A percentile compares a stretch with the other conserved stretches of the same genome.
Evolutionary conservation across 2,797 vertebrate species (phyloP).

Genomic region (Darevskia nairensis): DNA sequence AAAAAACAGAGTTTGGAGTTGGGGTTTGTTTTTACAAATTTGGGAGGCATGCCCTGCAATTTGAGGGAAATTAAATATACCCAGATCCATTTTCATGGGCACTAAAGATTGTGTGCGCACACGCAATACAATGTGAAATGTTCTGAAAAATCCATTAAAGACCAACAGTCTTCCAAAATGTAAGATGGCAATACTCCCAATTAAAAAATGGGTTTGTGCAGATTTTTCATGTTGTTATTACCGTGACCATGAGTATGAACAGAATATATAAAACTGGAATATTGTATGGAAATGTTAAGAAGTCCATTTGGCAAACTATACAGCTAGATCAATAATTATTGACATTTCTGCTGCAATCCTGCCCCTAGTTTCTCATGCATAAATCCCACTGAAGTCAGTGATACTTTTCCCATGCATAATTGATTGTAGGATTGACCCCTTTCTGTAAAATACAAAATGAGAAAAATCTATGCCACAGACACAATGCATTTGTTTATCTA

Average conservation of each 20-base stretch:
- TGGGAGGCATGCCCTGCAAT: neutral
- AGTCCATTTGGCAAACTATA: slow-evolving; percentile 18
- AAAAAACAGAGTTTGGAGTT: neutral
- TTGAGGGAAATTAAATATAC: slow-evolving; percentile 21
- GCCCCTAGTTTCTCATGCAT: slow-evolving; percentile 3
- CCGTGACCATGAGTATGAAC: neutral
- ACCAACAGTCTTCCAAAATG: neutral
- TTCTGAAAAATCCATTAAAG: neutral
- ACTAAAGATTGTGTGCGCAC: no score
- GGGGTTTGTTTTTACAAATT: neutral
- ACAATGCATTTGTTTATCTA: slow-evolving; percentile 9
- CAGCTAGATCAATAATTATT: neutral
- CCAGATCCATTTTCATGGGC: neutral
- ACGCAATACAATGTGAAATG: neutral
- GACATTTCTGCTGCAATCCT: slow-evolving; percentile 11
- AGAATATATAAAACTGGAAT: neutral
- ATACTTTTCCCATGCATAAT: slow-evolving; percentile 32
- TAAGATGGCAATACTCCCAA: neutral
- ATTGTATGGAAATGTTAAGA: neutral
- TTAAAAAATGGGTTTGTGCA: neutral
- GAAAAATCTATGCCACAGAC: neutral
- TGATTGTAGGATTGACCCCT: slow-evolving; percentile 19
- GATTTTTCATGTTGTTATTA: neutral
- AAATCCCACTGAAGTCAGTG: slow-evolving; percentile 10
- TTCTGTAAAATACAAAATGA: neutral